These are phyloP conservation scores for Amblyornis subalaris DNA, from an alignment of 2,113 vertebrate species.

Conservation along the genomic window DNA sequence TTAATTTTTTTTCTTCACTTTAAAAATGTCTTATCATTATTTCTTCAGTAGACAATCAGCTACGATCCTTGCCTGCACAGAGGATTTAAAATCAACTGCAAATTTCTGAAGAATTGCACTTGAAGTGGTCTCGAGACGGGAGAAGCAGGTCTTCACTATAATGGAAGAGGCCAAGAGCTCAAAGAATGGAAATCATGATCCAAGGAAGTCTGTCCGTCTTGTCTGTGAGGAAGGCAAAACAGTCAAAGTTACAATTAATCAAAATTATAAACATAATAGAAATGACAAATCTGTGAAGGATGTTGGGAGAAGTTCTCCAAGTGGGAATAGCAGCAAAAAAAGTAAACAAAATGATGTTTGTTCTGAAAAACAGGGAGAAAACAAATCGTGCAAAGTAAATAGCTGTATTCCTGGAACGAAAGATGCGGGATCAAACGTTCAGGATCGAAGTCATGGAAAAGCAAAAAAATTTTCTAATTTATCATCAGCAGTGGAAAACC, in stretches of 20 bases:
- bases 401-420: conserved; percentile 68
- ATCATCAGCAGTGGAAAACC: conserved; percentile 41
- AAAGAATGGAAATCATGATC: conserved; percentile 81
- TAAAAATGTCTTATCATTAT: conserved; percentile 20
- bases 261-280: conserved; percentile 76
- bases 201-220: conserved; percentile 76
- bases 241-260: conserved; percentile 76
- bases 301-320: conserved; percentile 70
- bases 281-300: conserved; percentile 77
- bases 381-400: conserved; percentile 74
- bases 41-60: conserved; percentile 64
- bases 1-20: not conserved
- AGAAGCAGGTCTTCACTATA: conserved; percentile 72
- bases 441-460: conserved; percentile 80
- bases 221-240: conserved; percentile 79
- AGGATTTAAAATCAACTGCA: conserved; percentile 68
- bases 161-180: conserved; percentile 88
- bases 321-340: conserved; percentile 75
- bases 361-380: conserved; percentile 71
- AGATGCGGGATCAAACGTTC: conserved; percentile 63
- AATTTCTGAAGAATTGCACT: conserved; percentile 68
- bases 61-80: conserved; percentile 63
- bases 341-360: conserved; percentile 74
- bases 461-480: conserved; percentile 69
- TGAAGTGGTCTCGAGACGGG: conserved; percentile 58